Base-by-base conservation (phyloP, 2,797 vertebrate species). In the Phataginus tetradactyla region DNA sequence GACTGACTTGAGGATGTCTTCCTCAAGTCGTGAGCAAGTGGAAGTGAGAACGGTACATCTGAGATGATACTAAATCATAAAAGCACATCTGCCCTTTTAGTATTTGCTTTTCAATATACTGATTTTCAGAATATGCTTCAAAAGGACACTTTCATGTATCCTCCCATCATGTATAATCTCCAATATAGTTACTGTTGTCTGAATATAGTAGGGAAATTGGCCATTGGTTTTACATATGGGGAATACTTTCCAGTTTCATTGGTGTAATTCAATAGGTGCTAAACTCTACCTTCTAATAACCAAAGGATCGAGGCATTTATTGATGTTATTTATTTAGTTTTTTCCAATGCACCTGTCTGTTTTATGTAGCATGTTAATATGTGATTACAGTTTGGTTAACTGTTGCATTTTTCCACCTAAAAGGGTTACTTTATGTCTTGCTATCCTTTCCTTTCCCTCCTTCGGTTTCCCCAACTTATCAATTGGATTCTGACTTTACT, bases 61-160 rank as follows among this genome's bases (percentile, higher is more conserved):
- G 53, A 15, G 11, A 63, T 5, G 21, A 8, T 68, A 20, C 2
- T 74, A 8, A 25, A 45, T 21, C 3, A 6, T 17, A 64, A 7
- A 84, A 69, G 17, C 69, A 84, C 12, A 57, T 34, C 15, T 78
- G 9, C 45, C 39, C 78, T 92, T 84, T 77, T 12, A 83, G 0
- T 89, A n/a, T 59, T 87, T 93, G 32, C 45, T 78, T 81, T 90
- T 86, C 45, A 92, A 2, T 74, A 86, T 77, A 32, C 29, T 90
- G 51, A 61, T 68, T 93, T 87, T 95, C 45, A 80, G 8, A 91
- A 63, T 42, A 49, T 72, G 17, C 49, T 86, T 81, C 81, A 17
- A 86, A 86, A 91, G 27, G 23, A 45, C 5, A 21, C 42, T 53
- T 89, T 55, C 45, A 27, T 27, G 17, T 42, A 25, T 72, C 13